Base-by-base conservation (phyloP, 2,797 vertebrate genomes). In the Lateolabrax maculatus region DNA sequence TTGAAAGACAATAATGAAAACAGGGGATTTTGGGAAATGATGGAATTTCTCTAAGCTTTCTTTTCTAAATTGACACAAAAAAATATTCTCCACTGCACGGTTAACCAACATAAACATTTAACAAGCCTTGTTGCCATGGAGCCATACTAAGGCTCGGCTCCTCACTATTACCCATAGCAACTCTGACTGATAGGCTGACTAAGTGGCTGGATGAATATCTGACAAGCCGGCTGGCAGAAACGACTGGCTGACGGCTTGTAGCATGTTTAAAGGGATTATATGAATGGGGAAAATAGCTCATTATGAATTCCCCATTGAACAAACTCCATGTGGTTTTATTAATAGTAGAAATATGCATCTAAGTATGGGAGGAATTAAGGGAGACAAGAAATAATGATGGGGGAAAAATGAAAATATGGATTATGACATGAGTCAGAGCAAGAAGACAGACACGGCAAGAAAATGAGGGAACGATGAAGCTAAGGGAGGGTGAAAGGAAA, bases 81-180 rank as follows among this genome's bases (percentile, higher is more conserved):
- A n/a, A n/a, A n/a, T n/a, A n/a, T n/a, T 43, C 49, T 51, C 52
- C 75, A 74, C n/a, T 6, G 68, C 71, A 48, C 25, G 77, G 77
- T 81, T 81, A 81, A 87, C 73, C 80, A 80, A 83, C 67, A 81
- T 88, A 81, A 91, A 89, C 85, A 86, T 81, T 89, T 77, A 72
- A 77, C 67, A 79, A 84, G 69, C 70, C 75, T 69, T 68, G 90
- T 93, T 92, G 88, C 91, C 90, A 91, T 94, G 90, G 92, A 85
- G 48, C 83, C 84, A 56, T 55, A 66, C 51, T 43, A 53, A 48
- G 73, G 78, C 79, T 88, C 67, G 0, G 71, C 84, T 85, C 81
- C 75, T 84, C 76, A 29, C 85, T 44, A 78, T 85, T 74, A 89
- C 75, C 76, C 86, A 81, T 71, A 71, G 90, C 83, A 81, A 80